phyloP scores from a whole-genome alignment of 2,888 invertebrate species.

The Coleophora flavipennella region DNA sequence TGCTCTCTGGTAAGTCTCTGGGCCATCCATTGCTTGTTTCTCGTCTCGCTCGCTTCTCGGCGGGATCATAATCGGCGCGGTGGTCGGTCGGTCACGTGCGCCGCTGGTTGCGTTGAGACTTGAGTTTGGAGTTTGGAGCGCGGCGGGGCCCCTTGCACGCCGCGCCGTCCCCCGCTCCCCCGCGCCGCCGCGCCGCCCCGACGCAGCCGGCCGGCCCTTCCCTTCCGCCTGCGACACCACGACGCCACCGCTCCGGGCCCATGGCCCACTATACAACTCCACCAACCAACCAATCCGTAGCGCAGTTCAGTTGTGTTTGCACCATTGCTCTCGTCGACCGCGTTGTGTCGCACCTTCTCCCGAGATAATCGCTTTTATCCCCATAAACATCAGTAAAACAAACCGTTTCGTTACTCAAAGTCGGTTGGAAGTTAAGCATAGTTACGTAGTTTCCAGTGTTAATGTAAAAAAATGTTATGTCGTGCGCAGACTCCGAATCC shows the following conservation, averaged over 20 bases:
- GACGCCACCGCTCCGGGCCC: constrained; percentile 25
- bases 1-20: no score
- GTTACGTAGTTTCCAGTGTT: no score
- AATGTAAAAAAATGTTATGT: constrained; percentile 21
- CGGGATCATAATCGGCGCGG: not conserved
- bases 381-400: constrained; percentile 29
- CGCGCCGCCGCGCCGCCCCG: constrained; percentile 25
- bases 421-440: constrained; percentile 5
- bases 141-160: constrained; percentile 19
- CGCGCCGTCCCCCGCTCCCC: constrained; percentile 24
- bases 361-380: constrained; percentile 37
- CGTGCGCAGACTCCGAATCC: constrained; percentile 40
- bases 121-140: not conserved
- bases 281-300: constrained; percentile 28
- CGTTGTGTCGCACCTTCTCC: constrained; percentile 20
- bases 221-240: constrained; percentile 14
- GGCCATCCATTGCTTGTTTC: no score
- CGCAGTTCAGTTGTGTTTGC: constrained; percentile 56
- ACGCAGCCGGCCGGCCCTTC: constrained; percentile 16
- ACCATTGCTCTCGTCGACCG: constrained; percentile 33
- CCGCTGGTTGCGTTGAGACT: constrained; percentile 10
- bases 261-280: constrained; percentile 43
- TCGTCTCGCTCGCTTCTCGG: not conserved
- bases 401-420: constrained; percentile 23
- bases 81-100: not conserved